Conservation (phyloP, 2,888 invertebrate genomes). For the Beris morrisii region DNA sequence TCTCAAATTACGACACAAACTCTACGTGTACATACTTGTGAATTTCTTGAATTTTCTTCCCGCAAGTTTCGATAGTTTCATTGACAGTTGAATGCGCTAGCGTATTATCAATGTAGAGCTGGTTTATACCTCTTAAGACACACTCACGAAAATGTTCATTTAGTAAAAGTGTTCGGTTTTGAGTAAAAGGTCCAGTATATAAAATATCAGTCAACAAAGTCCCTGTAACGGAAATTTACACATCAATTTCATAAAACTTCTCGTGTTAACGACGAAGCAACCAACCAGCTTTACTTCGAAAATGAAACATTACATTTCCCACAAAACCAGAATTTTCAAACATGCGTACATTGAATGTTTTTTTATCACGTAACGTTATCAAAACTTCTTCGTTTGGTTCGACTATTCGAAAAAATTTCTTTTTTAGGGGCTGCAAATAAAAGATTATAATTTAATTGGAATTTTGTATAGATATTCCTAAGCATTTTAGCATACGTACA, state of each 20-base stretch:
- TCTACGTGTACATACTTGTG: neutral
- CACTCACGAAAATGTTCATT: slow-evolving; percentile 1
- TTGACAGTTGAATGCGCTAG: neutral
- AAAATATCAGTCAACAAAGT: neutral
- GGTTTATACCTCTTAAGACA: neutral
- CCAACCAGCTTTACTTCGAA: neutral
- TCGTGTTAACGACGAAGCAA: neutral
- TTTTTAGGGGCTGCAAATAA: slow-evolving; percentile 18
- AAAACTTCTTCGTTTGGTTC: neutral
- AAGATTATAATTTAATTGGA: neutral
- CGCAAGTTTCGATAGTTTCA: slow-evolving; percentile 4
- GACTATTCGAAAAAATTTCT: slow-evolving; percentile 14
- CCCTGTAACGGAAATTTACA: neutral
- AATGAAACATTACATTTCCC: slow-evolving; percentile 24
- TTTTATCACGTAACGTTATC: neutral
- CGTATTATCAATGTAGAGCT: slow-evolving; percentile 26
- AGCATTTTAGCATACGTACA: neutral
- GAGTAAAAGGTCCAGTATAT: slow-evolving; percentile 17
- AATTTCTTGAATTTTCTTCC: neutral
- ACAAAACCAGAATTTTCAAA: neutral
- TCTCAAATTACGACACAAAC: too few relatives aligned
- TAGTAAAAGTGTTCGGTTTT: neutral
- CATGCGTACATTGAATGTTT: slow-evolving; percentile 9
- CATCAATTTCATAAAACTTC: neutral
- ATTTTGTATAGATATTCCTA: neutral